A percentile compares a stretch with the other conserved stretches of the same genome.
Evolutionary conservation across 2,888 invertebrate genomes (phyloP).

Genomic region (Mythimna ferrago): DNA sequence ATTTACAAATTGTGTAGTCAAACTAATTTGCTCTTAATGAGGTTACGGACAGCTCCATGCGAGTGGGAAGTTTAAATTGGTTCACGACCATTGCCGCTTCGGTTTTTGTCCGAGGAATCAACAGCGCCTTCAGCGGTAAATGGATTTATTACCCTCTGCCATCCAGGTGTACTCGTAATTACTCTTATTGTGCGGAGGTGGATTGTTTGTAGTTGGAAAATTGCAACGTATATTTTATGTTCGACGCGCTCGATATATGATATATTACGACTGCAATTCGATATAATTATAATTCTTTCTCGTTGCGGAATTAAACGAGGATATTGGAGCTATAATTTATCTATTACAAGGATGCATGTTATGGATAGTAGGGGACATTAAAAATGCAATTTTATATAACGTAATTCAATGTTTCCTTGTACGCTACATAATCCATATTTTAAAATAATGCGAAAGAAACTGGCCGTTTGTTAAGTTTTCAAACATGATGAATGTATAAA

Average conservation of each 20-base stretch:
- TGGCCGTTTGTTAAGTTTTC: no score
- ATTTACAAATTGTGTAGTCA: slow-evolving; percentile 64
- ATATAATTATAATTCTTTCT: slow-evolving; percentile 42
- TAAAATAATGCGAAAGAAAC: no score
- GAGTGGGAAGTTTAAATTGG: slow-evolving; percentile 85
- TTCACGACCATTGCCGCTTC: slow-evolving; percentile 76
- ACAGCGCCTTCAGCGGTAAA: slow-evolving; percentile 84
- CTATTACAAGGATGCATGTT: slow-evolving; percentile 21
- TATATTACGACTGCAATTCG: slow-evolving; percentile 58
- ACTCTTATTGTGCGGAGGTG: slow-evolving; percentile 81
- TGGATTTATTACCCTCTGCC: slow-evolving; percentile 85
- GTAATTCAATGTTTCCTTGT: background rate
- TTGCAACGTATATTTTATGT: slow-evolving; percentile 68
- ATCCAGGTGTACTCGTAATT: slow-evolving; percentile 84
- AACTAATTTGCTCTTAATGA: slow-evolving; percentile 80
- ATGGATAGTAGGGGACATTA: background rate
- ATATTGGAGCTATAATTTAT: slow-evolving; percentile 17
- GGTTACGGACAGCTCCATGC: slow-evolving; percentile 80
- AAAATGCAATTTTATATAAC: background rate
- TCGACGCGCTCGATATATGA: slow-evolving; percentile 50
- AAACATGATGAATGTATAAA: background rate
- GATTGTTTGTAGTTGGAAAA: slow-evolving; percentile 80
- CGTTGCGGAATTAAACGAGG: slow-evolving; percentile 32
- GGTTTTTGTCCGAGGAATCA: slow-evolving; percentile 86
- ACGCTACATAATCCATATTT: no score